Conservation (phyloP, 35 echinoderm and acorn worm species). For the Lytechinus variegatus region DNA sequence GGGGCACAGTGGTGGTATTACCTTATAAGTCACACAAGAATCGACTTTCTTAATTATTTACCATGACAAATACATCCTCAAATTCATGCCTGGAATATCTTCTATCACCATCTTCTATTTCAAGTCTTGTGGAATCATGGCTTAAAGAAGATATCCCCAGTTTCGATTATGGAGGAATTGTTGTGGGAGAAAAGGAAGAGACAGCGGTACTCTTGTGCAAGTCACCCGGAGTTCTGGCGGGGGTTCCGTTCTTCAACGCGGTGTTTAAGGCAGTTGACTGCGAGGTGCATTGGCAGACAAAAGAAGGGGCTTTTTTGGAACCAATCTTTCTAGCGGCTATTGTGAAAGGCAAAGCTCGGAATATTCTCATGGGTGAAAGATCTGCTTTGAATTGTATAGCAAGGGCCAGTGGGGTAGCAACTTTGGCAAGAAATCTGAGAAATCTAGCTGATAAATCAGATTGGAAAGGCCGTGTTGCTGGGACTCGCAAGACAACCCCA, state of each 20-base stretch:
- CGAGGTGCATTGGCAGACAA: conserved; percentile 66
- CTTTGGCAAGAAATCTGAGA: conserved; percentile 61
- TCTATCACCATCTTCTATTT: conserved; percentile 55
- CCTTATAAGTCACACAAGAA: no score
- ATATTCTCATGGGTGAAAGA: conserved; percentile 89
- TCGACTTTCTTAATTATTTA: background rate
- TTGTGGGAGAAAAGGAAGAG: conserved; percentile 86
- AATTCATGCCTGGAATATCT: conserved; percentile 40
- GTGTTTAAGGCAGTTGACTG: conserved; percentile 84
- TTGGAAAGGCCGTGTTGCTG: conserved; percentile 92
- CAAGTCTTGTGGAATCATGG: conserved; percentile 74
- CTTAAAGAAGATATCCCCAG: conserved; percentile 84
- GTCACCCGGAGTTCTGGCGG: conserved; percentile 89
- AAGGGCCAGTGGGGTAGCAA: conserved; percentile 86
- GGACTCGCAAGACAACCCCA: conserved; percentile 94
- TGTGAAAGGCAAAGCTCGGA: conserved; percentile 76
- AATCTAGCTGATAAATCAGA: conserved; percentile 57
- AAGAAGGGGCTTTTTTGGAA: conserved; percentile 73
- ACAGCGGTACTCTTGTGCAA: conserved; percentile 93
- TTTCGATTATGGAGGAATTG: conserved; percentile 94
- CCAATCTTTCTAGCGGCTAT: conserved; percentile 77
- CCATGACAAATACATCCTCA: background rate
- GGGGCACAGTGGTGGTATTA: no score
- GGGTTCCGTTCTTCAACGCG: conserved; percentile 92
- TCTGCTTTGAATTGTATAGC: conserved; percentile 85